phyloP scores from a whole-genome alignment of 1,140 invertebrate genomes.

The Penaeus indicus region DNA sequence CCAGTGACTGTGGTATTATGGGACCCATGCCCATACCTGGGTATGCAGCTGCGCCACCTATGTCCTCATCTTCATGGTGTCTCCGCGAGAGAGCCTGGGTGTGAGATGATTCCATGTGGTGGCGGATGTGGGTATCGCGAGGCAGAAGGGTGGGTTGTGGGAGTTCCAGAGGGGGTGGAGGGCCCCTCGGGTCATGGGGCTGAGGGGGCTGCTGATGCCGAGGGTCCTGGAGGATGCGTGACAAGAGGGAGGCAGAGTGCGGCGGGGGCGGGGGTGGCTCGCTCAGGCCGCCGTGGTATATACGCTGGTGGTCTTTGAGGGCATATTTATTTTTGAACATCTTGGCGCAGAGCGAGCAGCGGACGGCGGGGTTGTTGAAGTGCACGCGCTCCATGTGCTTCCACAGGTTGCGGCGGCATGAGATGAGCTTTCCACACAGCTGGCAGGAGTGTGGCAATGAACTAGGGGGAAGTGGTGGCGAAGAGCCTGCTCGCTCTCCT shows the following conservation, averaged over 20 bases:
- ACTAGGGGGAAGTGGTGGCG: conserved; percentile 65
- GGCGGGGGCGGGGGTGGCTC: conserved; percentile 61
- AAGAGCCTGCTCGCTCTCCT: conserved; percentile 51
- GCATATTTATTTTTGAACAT: conserved; percentile 67
- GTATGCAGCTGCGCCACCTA: conserved; percentile 51
- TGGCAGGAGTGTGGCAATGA: conserved; percentile 66
- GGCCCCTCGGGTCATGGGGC: conserved; percentile 39
- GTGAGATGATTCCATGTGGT: conserved; percentile 47
- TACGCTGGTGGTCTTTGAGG: conserved; percentile 66
- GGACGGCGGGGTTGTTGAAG: conserved; percentile 66
- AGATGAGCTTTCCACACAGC: conserved; percentile 66
- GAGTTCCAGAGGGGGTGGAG: conserved; percentile 55
- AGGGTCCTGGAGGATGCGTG: conserved; percentile 64
- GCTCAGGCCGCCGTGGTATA: conserved; percentile 66
- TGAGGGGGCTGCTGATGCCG: conserved; percentile 57
- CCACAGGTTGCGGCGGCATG: conserved; percentile 66
- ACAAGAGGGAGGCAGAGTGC: conserved; percentile 63
- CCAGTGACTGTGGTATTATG: conserved; percentile 58
- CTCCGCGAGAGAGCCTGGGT: conserved; percentile 24
- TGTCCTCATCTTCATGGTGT: conserved; percentile 60
- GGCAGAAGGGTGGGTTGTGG: conserved; percentile 40
- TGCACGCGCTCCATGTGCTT: conserved; percentile 67
- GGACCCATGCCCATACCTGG: conserved; percentile 57
- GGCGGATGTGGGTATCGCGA: conserved; percentile 48
- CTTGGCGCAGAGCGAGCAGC: conserved; percentile 66